Evolutionary conservation across 2,888 invertebrate species (phyloP).

Genomic region (Tethea ocularis): DNA sequence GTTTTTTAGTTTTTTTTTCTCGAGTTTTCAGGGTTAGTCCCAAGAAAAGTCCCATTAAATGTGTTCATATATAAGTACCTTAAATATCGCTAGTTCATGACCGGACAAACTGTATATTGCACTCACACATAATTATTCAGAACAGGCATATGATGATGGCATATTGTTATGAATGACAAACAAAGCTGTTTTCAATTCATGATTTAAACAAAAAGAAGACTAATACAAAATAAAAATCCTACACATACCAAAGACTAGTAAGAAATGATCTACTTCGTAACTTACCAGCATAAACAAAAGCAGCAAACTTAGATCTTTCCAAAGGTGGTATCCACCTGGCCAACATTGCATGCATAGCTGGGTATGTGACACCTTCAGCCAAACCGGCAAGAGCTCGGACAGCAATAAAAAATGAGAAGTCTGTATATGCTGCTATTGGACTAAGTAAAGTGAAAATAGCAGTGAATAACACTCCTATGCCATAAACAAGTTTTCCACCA

Average conservation of each 20-base stretch:
- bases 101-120: no score
- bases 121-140: no score
- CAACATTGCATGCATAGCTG: constrained; percentile 96
- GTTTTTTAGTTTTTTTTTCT: no score
- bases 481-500: constrained; percentile 95
- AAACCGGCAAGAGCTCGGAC: constrained; percentile 92
- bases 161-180: neutral
- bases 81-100: no score
- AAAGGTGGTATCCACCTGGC: constrained; percentile 96
- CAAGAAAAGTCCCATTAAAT: no score
- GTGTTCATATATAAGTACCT: no score
- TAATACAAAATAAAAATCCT: neutral
- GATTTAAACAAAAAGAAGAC: neutral
- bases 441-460: constrained; percentile 92
- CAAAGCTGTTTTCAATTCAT: neutral
- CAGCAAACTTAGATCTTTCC: constrained; percentile 95
- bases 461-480: constrained; percentile 91
- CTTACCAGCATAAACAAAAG: constrained; percentile 91
- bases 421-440: constrained; percentile 89
- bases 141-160: neutral
- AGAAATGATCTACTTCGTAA: no score
- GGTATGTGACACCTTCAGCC: constrained; percentile 95
- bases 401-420: constrained; percentile 87
- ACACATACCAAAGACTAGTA: no score
- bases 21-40: no score